phyloP scores from a whole-genome alignment of 2,888 invertebrate species.

The Lasioglossum villosulum region DNA sequence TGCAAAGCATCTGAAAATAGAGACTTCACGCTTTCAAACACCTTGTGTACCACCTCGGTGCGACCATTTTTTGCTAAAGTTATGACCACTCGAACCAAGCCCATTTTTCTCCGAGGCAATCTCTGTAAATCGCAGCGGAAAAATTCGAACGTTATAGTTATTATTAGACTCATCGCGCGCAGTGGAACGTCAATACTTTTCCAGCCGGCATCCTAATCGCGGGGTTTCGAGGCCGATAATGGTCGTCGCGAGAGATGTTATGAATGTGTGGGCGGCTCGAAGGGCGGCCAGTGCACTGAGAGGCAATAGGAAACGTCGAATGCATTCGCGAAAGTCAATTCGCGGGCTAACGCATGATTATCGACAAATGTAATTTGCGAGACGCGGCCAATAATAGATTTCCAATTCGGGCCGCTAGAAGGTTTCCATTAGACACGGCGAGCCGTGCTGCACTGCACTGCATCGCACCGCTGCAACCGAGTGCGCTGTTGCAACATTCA shows the following conservation, averaged over 20 bases:
- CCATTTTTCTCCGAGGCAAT: background rate
- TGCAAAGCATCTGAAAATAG: background rate
- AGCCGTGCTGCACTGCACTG: background rate
- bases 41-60: background rate
- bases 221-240: constrained; percentile 31
- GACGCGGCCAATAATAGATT: constrained; percentile 62
- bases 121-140: background rate
- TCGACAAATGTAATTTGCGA: constrained; percentile 67
- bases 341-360: constrained; percentile 58
- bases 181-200: background rate
- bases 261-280: constrained; percentile 1
- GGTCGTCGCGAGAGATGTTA: constrained; percentile 25
- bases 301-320: constrained; percentile 52
- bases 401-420: constrained; percentile 54
- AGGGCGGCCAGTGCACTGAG: background rate
- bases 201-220: background rate
- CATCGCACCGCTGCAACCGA: background rate
- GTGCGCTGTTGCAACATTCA: constrained; percentile 39
- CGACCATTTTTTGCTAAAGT: background rate
- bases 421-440: constrained; percentile 60
- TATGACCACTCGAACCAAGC: background rate
- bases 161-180: background rate
- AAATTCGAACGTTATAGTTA: background rate
- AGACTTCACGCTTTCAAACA: background rate
- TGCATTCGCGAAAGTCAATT: constrained; percentile 43